A percentile compares a stretch with the other conserved stretches of the same genome.
Evolutionary conservation across 2,888 invertebrate species (phyloP).

Genomic region (Cybosia mesomella): DNA sequence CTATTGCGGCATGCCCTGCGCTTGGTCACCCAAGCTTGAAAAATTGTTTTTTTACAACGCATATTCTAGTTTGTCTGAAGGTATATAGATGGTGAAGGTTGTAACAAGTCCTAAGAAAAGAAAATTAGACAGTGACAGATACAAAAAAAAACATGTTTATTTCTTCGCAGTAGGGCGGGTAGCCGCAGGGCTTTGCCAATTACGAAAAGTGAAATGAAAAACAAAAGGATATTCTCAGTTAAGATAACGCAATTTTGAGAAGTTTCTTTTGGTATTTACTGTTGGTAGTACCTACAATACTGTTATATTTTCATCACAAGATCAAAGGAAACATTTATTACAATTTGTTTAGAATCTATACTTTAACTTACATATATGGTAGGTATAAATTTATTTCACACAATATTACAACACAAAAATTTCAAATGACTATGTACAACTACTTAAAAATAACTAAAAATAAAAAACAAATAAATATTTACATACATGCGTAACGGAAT

Average conservation of each 20-base stretch:
- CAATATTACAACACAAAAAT: too few relatives aligned
- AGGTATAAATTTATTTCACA: too few relatives aligned
- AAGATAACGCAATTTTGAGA: neutral
- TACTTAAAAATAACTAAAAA: too few relatives aligned
- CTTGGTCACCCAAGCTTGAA: too few relatives aligned
- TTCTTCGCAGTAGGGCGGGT: neutral
- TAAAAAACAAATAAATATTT: too few relatives aligned
- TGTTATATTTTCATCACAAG: neutral
- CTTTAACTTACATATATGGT: too few relatives aligned
- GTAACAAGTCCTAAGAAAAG: neutral
- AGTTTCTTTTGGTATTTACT: neutral
- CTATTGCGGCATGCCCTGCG: too few relatives aligned
- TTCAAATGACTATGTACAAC: too few relatives aligned
- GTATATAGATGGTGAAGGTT: too few relatives aligned
- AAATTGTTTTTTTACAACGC: neutral
- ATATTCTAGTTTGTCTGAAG: neutral
- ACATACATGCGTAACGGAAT: too few relatives aligned
- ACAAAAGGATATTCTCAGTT: neutral
- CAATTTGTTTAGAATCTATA: too few relatives aligned
- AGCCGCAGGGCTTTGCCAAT: constrained; percentile 7
- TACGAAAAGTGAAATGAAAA: constrained; percentile 7
- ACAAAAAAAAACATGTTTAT: neutral
- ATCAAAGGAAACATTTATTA: neutral
- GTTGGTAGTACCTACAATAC: neutral
- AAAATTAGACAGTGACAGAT: neutral